phyloP scores from a whole-genome alignment of 2,797 vertebrate genomes.

The Xiphorhynchus erythropygius region DNA sequence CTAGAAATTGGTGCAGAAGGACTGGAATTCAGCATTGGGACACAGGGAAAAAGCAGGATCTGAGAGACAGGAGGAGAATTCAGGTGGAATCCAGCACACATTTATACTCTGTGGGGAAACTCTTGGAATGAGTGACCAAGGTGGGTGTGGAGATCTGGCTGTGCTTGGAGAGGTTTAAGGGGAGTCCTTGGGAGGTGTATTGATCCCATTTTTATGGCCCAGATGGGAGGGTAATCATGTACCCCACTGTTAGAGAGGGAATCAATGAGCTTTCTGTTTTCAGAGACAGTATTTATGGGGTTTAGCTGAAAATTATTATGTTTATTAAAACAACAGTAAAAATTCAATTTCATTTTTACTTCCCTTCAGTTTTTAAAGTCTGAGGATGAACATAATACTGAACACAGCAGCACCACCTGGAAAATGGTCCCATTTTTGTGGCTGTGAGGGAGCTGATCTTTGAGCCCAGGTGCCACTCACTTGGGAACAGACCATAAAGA shows the following conservation, averaged over 20 bases:
- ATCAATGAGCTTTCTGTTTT: not conserved
- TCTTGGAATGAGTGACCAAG: not conserved
- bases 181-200: not conserved
- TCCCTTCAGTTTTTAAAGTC: not conserved
- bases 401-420: not conserved
- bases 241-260: not conserved
- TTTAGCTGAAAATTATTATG: not conserved
- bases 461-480: not conserved
- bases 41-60: not conserved
- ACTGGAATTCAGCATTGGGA: not conserved
- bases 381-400: not conserved
- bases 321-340: not conserved
- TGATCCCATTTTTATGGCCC: not conserved
- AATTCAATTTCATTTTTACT: not conserved
- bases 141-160: not conserved
- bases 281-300: not conserved
- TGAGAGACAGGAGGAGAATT: not conserved
- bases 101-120: not conserved
- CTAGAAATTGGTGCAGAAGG: rapidly evolving
- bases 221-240: rapidly evolving
- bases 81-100: not conserved
- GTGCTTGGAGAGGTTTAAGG: not conserved
- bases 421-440: not conserved
- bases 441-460: not conserved
- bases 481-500: not conserved